phyloP scores from a whole-genome alignment of 1,140 invertebrate species.

The Drosophila micromelanica region DNA sequence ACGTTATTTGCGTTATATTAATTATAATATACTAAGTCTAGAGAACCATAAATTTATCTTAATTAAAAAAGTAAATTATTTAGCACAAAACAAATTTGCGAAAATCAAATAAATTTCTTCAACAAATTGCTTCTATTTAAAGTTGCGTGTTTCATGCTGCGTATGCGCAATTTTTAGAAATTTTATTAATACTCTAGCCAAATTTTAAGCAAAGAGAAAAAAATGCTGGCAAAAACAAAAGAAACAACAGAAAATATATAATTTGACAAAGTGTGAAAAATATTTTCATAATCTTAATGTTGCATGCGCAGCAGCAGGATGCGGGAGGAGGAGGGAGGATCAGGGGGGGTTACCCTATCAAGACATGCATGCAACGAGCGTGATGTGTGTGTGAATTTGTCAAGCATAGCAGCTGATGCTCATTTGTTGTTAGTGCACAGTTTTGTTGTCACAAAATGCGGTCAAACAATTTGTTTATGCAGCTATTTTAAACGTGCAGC shows the following conservation, averaged over 20 bases:
- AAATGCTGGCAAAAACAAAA: conserved; percentile 35
- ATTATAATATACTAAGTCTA: not conserved
- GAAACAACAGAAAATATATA: conserved; percentile 37
- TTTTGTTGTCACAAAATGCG: conserved; percentile 66
- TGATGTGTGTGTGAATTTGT: conserved; percentile 61
- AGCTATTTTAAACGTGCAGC: conserved; percentile 62
- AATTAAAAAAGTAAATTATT: conserved; percentile 1
- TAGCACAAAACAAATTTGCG: not conserved
- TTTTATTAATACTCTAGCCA: conserved; percentile 2
- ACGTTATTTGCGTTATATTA: not conserved
- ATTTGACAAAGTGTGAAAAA: conserved; percentile 77
- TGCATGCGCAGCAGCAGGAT: conserved; percentile 14
- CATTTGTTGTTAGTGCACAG: conserved; percentile 57
- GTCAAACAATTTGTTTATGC: conserved; percentile 77
- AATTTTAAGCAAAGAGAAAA: not conserved
- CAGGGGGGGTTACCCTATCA: not conserved
- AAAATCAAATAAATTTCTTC: not conserved
- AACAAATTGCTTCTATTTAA: conserved; percentile 12
- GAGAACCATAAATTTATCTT: not conserved
- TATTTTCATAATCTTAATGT: conserved; percentile 74
- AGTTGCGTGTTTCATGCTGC: conserved; percentile 18
- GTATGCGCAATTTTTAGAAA: conserved; percentile 32
- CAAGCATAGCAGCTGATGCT: conserved; percentile 76
- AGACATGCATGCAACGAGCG: conserved; percentile 21
- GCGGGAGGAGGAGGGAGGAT: not conserved